phyloP scores from a whole-genome alignment of 2,113 vertebrate species.

The Bujurquina vittata region DNA sequence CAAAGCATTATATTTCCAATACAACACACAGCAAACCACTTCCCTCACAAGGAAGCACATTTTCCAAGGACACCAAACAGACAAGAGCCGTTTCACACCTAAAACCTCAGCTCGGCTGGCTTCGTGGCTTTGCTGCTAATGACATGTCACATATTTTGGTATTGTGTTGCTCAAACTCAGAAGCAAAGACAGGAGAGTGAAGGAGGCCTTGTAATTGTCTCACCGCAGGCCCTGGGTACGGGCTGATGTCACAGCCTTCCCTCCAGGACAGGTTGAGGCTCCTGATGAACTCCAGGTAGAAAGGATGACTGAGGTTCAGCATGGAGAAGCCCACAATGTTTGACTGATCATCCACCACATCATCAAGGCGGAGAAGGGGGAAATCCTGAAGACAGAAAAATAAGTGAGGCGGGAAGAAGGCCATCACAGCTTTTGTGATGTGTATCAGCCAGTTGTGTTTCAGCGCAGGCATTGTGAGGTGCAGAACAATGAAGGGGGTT shows the following conservation, averaged over 20 bases:
- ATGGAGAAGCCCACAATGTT: constrained; percentile 92
- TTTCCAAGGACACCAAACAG: too few species aligned
- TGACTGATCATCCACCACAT: constrained; percentile 86
- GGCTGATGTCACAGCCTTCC: constrained; percentile 85
- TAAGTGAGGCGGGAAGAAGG: background rate
- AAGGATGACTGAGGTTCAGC: constrained; percentile 88
- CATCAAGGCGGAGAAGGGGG: constrained; percentile 85
- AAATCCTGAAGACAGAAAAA: constrained; percentile 83
- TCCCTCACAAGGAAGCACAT: too few species aligned
- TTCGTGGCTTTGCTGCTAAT: too few species aligned
- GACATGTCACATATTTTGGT: too few species aligned
- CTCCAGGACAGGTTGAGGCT: constrained; percentile 93
- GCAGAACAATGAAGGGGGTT: background rate
- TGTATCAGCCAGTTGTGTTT: background rate
- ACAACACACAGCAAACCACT: background rate
- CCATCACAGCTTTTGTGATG: too few species aligned
- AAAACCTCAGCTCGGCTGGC: too few species aligned
- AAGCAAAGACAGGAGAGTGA: too few species aligned
- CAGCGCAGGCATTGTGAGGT: background rate
- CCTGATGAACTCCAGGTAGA: constrained; percentile 89
- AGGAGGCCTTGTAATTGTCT: background rate
- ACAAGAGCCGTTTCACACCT: too few species aligned
- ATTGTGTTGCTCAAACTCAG: too few species aligned
- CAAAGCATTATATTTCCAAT: background rate
- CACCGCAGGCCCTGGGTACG: constrained; percentile 74